Percentiles rank a stretch among this genome's conserved stretches.
phyloP scores from a whole-genome alignment of 2,113 vertebrate genomes.

The Mesoclemmys tuberculata region DNA sequence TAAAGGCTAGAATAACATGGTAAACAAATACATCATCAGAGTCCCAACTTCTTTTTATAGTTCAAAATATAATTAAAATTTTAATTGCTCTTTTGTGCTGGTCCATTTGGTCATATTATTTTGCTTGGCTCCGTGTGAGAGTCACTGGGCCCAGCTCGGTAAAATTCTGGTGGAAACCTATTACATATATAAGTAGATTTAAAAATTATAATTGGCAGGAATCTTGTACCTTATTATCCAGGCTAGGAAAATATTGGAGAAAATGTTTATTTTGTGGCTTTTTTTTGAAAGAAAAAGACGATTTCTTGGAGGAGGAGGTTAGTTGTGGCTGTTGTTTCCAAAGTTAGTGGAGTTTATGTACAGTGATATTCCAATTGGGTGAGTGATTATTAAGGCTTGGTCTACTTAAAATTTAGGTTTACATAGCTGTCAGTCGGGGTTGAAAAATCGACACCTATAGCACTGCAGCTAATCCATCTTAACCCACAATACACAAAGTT shows the following conservation, averaged over 20 bases:
- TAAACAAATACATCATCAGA: not conserved
- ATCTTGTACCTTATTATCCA: not conserved
- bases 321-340: not conserved
- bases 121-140: not conserved
- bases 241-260: not conserved
- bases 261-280: fast-evolving
- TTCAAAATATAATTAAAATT: not conserved
- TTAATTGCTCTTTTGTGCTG: not conserved
- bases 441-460: too few relatives aligned
- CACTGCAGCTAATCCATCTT: not conserved
- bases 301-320: not conserved
- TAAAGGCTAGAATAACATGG: not conserved
- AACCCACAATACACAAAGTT: not conserved
- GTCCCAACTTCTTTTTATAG: not conserved
- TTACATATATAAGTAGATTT: not conserved
- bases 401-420: too few relatives aligned
- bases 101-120: not conserved
- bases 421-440: too few relatives aligned
- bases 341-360: not conserved
- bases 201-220: not conserved
- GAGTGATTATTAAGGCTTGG: not conserved
- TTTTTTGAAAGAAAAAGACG: not conserved
- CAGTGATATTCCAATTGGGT: not conserved
- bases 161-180: not conserved
- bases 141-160: not conserved